phyloP scores from a whole-genome alignment of 2,888 invertebrate genomes.

The Zhuqinia jingwanae region DNA sequence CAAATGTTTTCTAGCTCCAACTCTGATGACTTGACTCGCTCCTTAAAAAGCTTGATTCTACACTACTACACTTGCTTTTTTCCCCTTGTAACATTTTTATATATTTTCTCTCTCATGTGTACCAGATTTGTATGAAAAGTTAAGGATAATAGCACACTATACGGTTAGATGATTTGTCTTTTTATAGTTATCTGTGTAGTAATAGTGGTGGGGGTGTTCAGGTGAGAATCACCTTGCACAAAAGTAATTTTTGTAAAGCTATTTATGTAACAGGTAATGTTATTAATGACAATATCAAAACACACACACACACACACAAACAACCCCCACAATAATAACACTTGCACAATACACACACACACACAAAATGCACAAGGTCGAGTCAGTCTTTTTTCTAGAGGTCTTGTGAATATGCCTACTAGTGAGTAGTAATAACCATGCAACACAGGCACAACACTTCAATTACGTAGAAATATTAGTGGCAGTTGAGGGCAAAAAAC shows the following conservation, averaged over 20 bases:
- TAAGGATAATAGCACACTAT: too few relatives aligned
- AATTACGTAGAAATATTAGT: slow-evolving; percentile 52
- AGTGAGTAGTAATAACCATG: slow-evolving; percentile 31
- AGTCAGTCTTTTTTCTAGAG: neutral
- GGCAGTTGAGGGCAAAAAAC: too few relatives aligned
- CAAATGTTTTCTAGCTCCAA: too few relatives aligned
- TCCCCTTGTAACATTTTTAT: neutral
- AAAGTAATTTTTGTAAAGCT: slow-evolving; percentile 50
- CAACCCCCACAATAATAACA: slow-evolving; percentile 32
- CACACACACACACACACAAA: slow-evolving; percentile 17
- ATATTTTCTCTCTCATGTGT: neutral
- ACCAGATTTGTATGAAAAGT: neutral
- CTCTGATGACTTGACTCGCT: slow-evolving; percentile 2
- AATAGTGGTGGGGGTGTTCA: slow-evolving; percentile 10
- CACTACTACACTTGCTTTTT: too few relatives aligned
- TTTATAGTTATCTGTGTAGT: slow-evolving; percentile 45
- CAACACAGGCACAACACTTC: slow-evolving; percentile 8
- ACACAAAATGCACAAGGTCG: slow-evolving; percentile 38
- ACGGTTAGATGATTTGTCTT: slow-evolving; percentile 35
- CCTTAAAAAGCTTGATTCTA: neutral
- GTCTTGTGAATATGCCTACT: neutral
- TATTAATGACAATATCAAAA: slow-evolving; percentile 58
- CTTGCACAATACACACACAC: too few relatives aligned
- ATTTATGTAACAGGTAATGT: slow-evolving; percentile 54
- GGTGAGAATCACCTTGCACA: slow-evolving; percentile 55